These are phyloP conservation scores for Trachemys scripta DNA, from an alignment of 2,113 vertebrate genomes.

Conservation along the genomic window DNA sequence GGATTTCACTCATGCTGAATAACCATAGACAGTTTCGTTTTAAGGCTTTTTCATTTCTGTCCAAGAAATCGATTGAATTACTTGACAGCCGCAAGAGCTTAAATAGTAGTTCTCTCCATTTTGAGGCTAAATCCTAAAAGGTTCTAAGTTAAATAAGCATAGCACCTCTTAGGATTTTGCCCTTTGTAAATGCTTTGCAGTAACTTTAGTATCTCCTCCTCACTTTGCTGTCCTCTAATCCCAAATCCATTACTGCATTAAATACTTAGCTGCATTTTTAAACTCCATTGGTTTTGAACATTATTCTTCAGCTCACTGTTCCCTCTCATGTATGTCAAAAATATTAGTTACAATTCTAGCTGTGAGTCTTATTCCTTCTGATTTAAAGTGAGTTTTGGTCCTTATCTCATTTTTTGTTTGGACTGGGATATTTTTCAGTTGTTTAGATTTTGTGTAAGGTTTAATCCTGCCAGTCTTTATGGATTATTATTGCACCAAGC, in stretches of 20 bases:
- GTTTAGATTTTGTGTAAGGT: neutral
- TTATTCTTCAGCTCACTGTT: neutral
- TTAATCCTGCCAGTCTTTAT: neutral
- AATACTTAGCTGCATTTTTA: neutral
- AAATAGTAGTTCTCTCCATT: neutral
- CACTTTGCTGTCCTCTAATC: neutral
- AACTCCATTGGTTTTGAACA: neutral
- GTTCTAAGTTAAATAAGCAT: neutral
- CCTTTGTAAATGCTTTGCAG: rapidly evolving
- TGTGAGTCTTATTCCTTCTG: neutral
- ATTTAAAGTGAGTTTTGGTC: neutral
- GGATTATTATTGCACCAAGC: neutral
- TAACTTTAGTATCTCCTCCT: neutral
- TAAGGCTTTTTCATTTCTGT: neutral
- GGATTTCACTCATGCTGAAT: neutral
- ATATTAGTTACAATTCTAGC: neutral
- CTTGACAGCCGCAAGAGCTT: neutral
- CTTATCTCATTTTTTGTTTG: neutral
- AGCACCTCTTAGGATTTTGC: neutral
- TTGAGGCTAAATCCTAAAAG: neutral
- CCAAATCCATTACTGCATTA: neutral
- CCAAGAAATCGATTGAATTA: neutral
- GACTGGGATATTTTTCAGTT: neutral
- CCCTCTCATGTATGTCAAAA: neutral
- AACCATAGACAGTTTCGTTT: neutral